phyloP scores from a whole-genome alignment of 2,797 vertebrate genomes.

The Anguilla obscura region DNA sequence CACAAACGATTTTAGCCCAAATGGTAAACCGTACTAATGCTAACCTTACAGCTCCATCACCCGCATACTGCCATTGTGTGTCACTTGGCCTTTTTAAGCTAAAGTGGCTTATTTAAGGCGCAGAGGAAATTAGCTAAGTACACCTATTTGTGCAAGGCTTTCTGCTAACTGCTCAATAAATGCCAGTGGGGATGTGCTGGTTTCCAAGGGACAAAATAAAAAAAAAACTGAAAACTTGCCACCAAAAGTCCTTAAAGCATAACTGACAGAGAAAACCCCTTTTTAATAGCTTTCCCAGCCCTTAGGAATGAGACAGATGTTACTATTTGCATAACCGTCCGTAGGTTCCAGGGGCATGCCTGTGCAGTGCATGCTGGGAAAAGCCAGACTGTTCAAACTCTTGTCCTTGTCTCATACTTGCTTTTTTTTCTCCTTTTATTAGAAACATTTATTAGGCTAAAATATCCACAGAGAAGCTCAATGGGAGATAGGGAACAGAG shows the following conservation, averaged over 20 bases:
- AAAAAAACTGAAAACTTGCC: background rate
- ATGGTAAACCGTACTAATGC: background rate
- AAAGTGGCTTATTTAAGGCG: background rate
- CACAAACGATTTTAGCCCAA: background rate
- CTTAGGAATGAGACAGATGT: conserved; percentile 1
- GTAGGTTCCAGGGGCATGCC: conserved; percentile 2
- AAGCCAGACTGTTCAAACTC: background rate
- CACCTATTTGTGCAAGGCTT: background rate
- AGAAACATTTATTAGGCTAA: background rate
- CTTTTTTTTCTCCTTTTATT: background rate
- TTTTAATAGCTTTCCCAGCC: background rate
- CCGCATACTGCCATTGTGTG: background rate
- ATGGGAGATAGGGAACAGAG: background rate
- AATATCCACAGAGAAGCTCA: background rate
- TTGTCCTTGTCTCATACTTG: background rate
- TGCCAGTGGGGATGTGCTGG: background rate
- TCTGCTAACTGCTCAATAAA: background rate
- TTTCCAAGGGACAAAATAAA: background rate
- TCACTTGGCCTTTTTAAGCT: background rate
- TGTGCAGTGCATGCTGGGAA: background rate
- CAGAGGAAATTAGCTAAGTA: background rate
- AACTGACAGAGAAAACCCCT: background rate
- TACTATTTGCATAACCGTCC: conserved; percentile 6
- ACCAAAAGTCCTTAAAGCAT: background rate
- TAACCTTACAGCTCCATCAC: background rate